Conservation (phyloP, 2,113 vertebrate genomes). For the Speoplatyrhinus poulsoni region DNA sequence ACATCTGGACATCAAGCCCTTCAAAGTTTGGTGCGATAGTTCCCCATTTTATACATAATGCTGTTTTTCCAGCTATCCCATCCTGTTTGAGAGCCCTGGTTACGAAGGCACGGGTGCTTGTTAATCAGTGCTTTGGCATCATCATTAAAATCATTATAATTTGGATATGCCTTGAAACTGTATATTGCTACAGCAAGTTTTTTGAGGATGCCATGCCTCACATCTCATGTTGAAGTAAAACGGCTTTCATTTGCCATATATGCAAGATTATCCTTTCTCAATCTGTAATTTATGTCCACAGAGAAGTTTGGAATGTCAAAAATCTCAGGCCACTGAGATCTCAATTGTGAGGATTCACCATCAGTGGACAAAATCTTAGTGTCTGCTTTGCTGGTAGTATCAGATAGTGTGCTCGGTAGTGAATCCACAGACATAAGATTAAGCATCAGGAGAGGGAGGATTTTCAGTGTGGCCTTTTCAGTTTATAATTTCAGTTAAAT, state of each 20-base stretch:
- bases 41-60: not conserved
- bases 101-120: constrained; percentile 3
- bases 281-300: constrained; percentile 25
- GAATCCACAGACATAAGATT: not conserved
- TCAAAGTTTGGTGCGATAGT: not conserved
- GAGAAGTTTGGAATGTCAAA: constrained; percentile 32
- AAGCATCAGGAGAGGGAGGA: constrained; percentile 20
- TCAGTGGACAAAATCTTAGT: constrained; percentile 20
- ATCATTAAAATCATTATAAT: constrained; percentile 14
- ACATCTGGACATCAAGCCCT: no score
- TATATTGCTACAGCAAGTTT: constrained; percentile 26
- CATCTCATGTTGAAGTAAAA: constrained; percentile 10
- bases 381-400: constrained; percentile 10
- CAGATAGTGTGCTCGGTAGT: not conserved
- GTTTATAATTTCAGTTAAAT: constrained; percentile 18
- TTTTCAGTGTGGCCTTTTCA: constrained; percentile 20
- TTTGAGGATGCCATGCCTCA: constrained; percentile 36
- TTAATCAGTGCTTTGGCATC: constrained; percentile 26
- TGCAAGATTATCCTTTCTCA: constrained; percentile 20
- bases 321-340: constrained; percentile 16
- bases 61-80: constrained; percentile 4
- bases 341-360: not conserved
- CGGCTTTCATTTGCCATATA: constrained; percentile 15
- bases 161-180: constrained; percentile 27
- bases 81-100: not conserved